Conservation (phyloP, 1,140 invertebrate species). For the Cotesia chilonis region DNA sequence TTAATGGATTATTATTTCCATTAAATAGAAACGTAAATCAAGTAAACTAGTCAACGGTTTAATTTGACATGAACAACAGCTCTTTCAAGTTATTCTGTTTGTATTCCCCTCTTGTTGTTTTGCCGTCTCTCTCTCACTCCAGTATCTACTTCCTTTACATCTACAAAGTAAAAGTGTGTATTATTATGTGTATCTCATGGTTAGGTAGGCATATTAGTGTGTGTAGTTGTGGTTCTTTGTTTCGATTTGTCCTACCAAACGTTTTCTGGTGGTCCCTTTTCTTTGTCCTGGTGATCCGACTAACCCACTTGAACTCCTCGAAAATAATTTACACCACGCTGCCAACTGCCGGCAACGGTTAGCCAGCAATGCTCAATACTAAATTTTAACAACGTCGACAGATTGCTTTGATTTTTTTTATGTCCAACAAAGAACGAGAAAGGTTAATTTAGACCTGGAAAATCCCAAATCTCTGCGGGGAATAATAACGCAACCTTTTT, state of each 20-base stretch:
- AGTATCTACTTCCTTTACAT: neutral
- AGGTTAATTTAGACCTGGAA: neutral
- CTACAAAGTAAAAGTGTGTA: neutral
- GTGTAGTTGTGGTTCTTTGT: slow-evolving; percentile 43
- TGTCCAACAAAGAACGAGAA: neutral
- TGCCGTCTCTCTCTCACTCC: neutral
- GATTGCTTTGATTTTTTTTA: neutral
- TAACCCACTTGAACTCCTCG: slow-evolving; percentile 53
- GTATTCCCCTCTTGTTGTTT: neutral
- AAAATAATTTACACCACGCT: slow-evolving; percentile 44
- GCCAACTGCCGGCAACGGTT: slow-evolving; percentile 29
- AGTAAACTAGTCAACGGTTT: neutral
- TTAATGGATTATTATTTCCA: slow-evolving; percentile 14
- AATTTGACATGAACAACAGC: slow-evolving; percentile 36
- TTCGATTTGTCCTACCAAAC: slow-evolving; percentile 48
- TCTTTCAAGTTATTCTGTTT: slow-evolving; percentile 17
- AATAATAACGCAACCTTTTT: too few species aligned
- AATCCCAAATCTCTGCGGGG: too few species aligned
- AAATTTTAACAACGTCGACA: neutral
- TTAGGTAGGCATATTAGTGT: neutral
- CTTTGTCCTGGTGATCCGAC: slow-evolving; percentile 41
- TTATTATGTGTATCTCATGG: neutral
- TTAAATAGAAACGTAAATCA: slow-evolving; percentile 24
- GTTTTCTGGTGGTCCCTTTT: slow-evolving; percentile 14
- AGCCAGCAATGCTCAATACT: neutral